A percentile compares a stretch with the other conserved stretches of the same genome.
These are phyloP conservation scores for Pristionchus pacificus DNA, from an alignment of 1,140 invertebrate species.

Conservation along the genomic window DNA sequence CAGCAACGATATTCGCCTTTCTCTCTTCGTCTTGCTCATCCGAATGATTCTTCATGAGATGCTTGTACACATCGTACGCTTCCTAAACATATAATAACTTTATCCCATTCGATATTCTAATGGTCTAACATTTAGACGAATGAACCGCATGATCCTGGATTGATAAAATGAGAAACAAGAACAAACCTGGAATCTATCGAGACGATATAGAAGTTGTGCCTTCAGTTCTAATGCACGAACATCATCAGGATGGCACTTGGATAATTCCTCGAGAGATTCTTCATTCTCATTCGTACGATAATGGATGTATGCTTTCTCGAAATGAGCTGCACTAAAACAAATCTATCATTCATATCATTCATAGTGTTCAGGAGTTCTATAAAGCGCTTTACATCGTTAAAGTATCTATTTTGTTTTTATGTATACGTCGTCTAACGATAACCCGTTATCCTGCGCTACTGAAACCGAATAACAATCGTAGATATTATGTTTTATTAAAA, in stretches of 20 bases:
- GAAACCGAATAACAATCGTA: background rate
- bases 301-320: conserved; percentile 27
- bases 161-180: background rate
- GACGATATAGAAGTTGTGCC: conserved; percentile 24
- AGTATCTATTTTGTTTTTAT: background rate
- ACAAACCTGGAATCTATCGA: conserved; percentile 13
- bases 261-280: conserved; percentile 13
- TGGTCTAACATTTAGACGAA: background rate
- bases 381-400: background rate
- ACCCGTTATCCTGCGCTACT: background rate
- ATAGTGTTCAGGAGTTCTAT: background rate
- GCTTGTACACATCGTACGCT: conserved; percentile 16
- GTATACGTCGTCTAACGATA: background rate
- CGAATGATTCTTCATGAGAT: conserved; percentile 18
- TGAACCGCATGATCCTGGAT: background rate
- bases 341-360: no score
- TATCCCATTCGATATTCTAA: background rate
- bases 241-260: conserved; percentile 8
- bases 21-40: conserved; percentile 24
- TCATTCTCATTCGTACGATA: conserved; percentile 16
- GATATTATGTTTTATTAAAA: background rate
- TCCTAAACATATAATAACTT: conserved; percentile 1
- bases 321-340: conserved; percentile 13
- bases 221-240: conserved; percentile 20
- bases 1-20: conserved; percentile 20